Percentiles rank a stretch among this genome's conserved stretches.
phyloP scores from a whole-genome alignment of 2,797 vertebrate genomes.

The Enteromius treurensis region DNA sequence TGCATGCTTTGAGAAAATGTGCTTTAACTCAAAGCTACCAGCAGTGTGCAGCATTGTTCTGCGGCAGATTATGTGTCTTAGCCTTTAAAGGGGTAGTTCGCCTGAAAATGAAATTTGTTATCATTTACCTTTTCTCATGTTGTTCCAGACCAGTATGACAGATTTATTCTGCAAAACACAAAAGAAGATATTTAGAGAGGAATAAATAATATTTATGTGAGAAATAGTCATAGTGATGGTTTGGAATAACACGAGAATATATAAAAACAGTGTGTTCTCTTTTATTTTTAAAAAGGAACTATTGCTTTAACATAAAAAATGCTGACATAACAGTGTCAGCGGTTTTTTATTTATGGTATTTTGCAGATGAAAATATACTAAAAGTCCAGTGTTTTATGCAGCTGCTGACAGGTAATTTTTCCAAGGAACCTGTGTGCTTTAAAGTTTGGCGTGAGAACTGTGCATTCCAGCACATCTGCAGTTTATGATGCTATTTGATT shows the following conservation, averaged over 20 bases:
- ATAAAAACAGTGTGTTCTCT: not conserved
- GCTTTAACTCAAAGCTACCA: constrained; percentile 34
- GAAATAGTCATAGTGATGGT: not conserved
- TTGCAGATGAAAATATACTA: constrained; percentile 22
- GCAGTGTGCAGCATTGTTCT: constrained; percentile 54
- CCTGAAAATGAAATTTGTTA: not conserved
- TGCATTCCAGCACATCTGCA: constrained; percentile 53
- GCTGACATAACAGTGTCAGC: not conserved
- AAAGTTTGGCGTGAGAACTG: constrained; percentile 31
- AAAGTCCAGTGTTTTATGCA: constrained; percentile 22
- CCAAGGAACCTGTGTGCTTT: not conserved
- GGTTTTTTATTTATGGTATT: not conserved
- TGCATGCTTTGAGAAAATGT: not conserved
- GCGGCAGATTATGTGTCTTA: not conserved
- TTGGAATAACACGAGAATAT: not conserved
- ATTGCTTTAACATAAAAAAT: not conserved
- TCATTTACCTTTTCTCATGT: not conserved
- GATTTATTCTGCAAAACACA: not conserved
- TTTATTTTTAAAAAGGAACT: not conserved
- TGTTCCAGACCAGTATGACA: not conserved
- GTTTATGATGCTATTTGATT: constrained; percentile 57
- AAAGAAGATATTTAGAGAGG: not conserved
- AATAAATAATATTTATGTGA: too few species aligned
- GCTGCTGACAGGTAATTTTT: constrained; percentile 33
- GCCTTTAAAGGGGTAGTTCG: not conserved